Evolutionary conservation across 2,797 vertebrate genomes (phyloP).

Genomic region (Hydrocynus forskahlii): DNA sequence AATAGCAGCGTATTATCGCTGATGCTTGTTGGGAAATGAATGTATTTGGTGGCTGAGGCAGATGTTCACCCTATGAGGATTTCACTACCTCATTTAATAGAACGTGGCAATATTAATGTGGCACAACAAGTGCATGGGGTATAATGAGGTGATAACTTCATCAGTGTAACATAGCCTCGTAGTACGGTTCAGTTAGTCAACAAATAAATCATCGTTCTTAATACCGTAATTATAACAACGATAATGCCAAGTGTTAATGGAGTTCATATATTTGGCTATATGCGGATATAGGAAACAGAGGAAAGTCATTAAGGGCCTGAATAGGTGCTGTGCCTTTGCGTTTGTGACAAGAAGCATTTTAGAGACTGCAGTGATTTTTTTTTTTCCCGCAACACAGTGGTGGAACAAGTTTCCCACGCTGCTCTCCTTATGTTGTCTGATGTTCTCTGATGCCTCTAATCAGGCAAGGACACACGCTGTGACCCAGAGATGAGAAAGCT

Average conservation of each 20-base stretch:
- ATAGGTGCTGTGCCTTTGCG: constrained; percentile 18
- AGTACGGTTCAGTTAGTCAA: constrained; percentile 16
- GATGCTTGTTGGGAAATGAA: neutral
- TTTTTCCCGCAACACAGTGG: neutral
- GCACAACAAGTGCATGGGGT: constrained; percentile 5
- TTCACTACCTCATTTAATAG: neutral
- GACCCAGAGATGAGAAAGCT: neutral
- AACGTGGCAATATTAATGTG: constrained; percentile 20
- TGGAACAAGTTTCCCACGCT: constrained; percentile 14
- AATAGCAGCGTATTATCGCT: neutral
- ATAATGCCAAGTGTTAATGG: constrained; percentile 31
- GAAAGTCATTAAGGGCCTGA: constrained; percentile 38
- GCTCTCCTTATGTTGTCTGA: constrained; percentile 26
- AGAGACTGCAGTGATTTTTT: constrained; percentile 1
- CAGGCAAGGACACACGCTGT: constrained; percentile 39
- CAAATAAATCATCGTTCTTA: constrained; percentile 38
- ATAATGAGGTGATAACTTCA: constrained; percentile 35
- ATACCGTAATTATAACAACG: constrained; percentile 31
- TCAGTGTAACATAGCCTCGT: constrained; percentile 2
- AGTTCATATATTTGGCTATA: constrained; percentile 21
- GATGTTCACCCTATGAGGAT: neutral
- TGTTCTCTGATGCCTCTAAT: constrained; percentile 28
- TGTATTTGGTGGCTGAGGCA: neutral
- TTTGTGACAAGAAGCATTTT: constrained; percentile 18
- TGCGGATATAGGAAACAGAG: neutral